Base-by-base conservation (phyloP, 2,797 vertebrate species). In the Thaleichthys pacificus region DNA sequence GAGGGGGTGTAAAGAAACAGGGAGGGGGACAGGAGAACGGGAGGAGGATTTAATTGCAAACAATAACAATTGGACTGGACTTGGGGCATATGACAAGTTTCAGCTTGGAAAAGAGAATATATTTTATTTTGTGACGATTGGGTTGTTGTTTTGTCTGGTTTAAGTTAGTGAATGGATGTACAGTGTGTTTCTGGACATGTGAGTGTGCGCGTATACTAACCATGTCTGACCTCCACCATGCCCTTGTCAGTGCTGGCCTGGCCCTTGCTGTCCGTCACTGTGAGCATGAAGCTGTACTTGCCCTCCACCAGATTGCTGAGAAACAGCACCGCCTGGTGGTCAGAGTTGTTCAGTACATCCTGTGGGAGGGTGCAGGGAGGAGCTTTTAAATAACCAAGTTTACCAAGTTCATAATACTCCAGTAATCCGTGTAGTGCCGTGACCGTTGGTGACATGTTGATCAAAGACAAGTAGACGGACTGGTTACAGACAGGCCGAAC, bases 311-410 rank as follows among this genome's bases (percentile, higher is more conserved):
- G 89, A 89, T 99, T 97, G 72, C 96, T 94, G 21, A 99, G 90
- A 60, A 99, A 95, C 69, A 99, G 94, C 80, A 99, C 89, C 0
- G 96, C 91, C 80, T 96, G 97, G 83, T 95, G 97, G 86, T 99
- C 95, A 30, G 97, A 98, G 89, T 92, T 94, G 89, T 98, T 99
- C 80, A 99, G 87, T 61, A 99, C 95, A 76, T 97, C 97, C 98
- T 99, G 81, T 47, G 42, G 42, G 42, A 47, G 12, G 42, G 42
- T 8, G 42, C 42, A 47, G 42, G 42, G 42, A 47, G 42, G 42
- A 47, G 14, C 32, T 8, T 30, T 30, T 35, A 35, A 35, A 35
- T 35, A 35, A 35, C 32, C 32, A 35, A 6, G 32, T 35, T 35
- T 35, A 8, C 7, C 6, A 35, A 35, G 7, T 6, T 35, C 32